These are phyloP conservation scores for Mormyrus proboscirostris DNA, from an alignment of 2,797 vertebrate genomes.

Conservation along the genomic window DNA sequence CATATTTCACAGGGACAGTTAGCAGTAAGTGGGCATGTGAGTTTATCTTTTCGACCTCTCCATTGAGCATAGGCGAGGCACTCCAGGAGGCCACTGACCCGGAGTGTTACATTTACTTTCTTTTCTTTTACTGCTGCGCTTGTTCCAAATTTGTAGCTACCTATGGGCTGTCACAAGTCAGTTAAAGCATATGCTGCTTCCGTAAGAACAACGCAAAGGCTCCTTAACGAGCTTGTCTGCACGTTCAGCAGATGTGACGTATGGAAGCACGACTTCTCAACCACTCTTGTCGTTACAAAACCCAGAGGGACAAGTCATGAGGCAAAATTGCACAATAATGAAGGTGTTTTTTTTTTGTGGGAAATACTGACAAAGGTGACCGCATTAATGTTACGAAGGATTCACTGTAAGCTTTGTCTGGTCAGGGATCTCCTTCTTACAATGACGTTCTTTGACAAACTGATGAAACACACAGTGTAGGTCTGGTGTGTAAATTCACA, in stretches of 20 bases:
- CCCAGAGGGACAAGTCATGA: background rate
- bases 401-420: background rate
- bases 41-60: background rate
- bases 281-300: background rate
- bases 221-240: slow-evolving; percentile 5
- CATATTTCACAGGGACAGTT: background rate
- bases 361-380: slow-evolving; percentile 8
- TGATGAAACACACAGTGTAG: background rate
- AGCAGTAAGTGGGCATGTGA: background rate
- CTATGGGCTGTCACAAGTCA: background rate
- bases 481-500: background rate
- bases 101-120: background rate
- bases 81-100: background rate
- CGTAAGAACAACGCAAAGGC: background rate
- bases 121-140: background rate
- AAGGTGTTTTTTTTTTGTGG: slow-evolving; percentile 8
- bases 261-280: background rate
- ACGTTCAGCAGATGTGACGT: background rate
- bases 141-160: background rate
- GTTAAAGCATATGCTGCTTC: background rate
- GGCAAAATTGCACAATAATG: background rate
- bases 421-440: background rate
- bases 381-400: slow-evolving; percentile 20
- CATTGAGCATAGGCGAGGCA: background rate
- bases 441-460: background rate